phyloP scores from a whole-genome alignment of 2,888 invertebrate genomes.

The Dione juno region DNA sequence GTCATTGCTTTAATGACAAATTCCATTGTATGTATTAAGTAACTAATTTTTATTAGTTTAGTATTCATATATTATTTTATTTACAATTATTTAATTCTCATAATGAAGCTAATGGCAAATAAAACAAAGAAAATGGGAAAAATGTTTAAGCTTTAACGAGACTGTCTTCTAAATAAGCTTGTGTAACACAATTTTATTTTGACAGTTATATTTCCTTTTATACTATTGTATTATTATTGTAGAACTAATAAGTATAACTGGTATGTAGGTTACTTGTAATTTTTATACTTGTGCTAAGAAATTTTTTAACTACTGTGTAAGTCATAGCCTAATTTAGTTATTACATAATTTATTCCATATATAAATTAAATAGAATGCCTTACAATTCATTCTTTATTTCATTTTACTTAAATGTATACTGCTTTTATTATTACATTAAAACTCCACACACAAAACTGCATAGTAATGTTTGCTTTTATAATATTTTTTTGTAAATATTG shows the following conservation, averaged over 20 bases:
- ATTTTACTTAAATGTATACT: neutral
- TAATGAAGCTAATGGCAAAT: neutral
- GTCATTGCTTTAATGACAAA: conserved; percentile 34
- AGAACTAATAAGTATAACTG: conserved; percentile 23
- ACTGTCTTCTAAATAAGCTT: conserved; percentile 56
- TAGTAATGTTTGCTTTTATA: neutral
- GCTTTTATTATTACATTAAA: neutral
- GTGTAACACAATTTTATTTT: conserved; percentile 37
- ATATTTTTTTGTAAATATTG: neutral
- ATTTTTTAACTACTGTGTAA: conserved; percentile 26
- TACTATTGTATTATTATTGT: conserved; percentile 20
- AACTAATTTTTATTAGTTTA: conserved; percentile 15
- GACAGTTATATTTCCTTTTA: conserved; percentile 30
- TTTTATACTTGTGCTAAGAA: conserved; percentile 42
- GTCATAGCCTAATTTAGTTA: conserved; percentile 30
- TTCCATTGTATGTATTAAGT: conserved; percentile 35
- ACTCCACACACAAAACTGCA: neutral
- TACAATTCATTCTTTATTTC: conserved; percentile 31
- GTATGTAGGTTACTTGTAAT: conserved; percentile 30
- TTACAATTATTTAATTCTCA: conserved; percentile 27
- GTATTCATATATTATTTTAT: conserved; percentile 15
- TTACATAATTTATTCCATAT: conserved; percentile 31
- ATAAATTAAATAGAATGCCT: neutral
- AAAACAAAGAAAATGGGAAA: conserved; percentile 10
- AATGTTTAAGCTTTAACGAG: conserved; percentile 57